phyloP scores from a whole-genome alignment of 2,888 invertebrate genomes.

The Scrobipalpa costella region DNA sequence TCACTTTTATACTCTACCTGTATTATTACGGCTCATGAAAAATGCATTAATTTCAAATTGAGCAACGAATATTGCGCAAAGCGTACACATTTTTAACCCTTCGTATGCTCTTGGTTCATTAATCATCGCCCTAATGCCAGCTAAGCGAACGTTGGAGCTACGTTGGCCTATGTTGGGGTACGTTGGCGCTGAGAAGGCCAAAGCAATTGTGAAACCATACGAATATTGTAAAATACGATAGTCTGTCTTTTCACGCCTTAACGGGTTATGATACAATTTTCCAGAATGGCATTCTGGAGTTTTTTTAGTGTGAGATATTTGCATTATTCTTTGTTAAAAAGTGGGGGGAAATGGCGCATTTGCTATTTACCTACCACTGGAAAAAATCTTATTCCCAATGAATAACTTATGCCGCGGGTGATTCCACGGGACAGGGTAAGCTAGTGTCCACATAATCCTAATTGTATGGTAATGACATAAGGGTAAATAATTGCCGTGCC shows the following conservation, averaged over 20 bases:
- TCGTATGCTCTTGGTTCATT: conserved; percentile 56
- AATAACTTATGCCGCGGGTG: neutral
- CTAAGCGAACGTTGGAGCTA: conserved; percentile 62
- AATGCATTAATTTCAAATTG: conserved; percentile 1
- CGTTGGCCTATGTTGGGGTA: neutral
- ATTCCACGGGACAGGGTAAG: neutral
- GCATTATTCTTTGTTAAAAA: too few relatives aligned
- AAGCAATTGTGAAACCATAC: conserved; percentile 47
- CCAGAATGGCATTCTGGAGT: too few relatives aligned
- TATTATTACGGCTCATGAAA: neutral
- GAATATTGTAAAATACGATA: neutral
- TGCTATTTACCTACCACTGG: too few relatives aligned
- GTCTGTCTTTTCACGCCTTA: too few relatives aligned
- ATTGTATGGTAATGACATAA: conserved; percentile 51
- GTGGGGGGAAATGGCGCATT: too few relatives aligned
- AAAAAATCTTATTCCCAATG: too few relatives aligned
- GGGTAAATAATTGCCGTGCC: conserved; percentile 41
- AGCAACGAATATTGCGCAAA: conserved; percentile 4
- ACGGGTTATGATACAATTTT: too few relatives aligned
- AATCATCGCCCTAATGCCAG: conserved; percentile 71
- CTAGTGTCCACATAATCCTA: conserved; percentile 49
- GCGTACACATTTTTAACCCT: conserved; percentile 20
- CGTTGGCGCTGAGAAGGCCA: conserved; percentile 54
- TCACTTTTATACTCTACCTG: neutral
- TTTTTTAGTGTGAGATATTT: too few relatives aligned